Evolutionary conservation across 2,797 vertebrate species (phyloP).

Genomic region (Paedocypris micromegethes): DNA sequence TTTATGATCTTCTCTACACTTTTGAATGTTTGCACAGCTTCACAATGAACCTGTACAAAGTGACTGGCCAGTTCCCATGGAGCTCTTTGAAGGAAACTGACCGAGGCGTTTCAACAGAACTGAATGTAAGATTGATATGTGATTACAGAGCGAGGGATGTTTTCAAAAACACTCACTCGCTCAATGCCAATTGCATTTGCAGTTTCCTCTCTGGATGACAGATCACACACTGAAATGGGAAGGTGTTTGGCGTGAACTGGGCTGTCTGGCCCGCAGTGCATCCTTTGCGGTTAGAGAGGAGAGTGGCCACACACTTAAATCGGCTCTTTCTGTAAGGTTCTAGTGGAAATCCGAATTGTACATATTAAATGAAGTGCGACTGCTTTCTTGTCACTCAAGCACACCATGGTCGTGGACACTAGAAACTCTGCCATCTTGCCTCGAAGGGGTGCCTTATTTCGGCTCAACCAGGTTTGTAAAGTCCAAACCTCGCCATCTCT

Average conservation of each 20-base stretch:
- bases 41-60: slow-evolving; percentile 88
- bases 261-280: slow-evolving; percentile 86
- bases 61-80: slow-evolving; percentile 96
- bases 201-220: slow-evolving; percentile 89
- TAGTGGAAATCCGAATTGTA: too few species aligned
- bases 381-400: slow-evolving; percentile 64
- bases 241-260: slow-evolving; percentile 92
- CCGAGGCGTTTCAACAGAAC: slow-evolving; percentile 82
- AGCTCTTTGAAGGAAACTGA: slow-evolving; percentile 95
- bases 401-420: slow-evolving; percentile 85
- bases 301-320: slow-evolving; percentile 92
- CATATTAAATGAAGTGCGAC: background rate
- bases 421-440: slow-evolving; percentile 91
- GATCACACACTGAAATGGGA: slow-evolving; percentile 92
- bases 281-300: slow-evolving; percentile 94
- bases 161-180: background rate
- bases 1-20: too few species aligned
- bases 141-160: background rate
- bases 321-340: slow-evolving; percentile 79
- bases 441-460: slow-evolving; percentile 82
- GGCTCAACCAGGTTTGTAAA: slow-evolving; percentile 83
- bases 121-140: slow-evolving; percentile 72
- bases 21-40: slow-evolving; percentile 64
- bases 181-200: background rate
- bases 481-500: background rate